phyloP scores from a whole-genome alignment of 2,888 invertebrate genomes.

The Lepidochitona cinerea region DNA sequence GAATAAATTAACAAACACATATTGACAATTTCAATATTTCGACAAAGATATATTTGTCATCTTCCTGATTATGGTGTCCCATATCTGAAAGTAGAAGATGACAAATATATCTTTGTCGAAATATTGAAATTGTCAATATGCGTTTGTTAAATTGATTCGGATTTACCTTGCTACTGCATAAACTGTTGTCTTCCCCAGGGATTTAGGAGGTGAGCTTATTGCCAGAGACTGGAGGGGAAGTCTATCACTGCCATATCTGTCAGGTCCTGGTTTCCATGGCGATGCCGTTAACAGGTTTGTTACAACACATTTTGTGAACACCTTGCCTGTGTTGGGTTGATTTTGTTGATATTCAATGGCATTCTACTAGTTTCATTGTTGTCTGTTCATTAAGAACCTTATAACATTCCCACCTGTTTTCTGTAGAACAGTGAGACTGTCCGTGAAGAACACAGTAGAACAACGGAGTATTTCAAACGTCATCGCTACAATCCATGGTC shows the following conservation, averaged over 20 bases:
- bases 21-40: no score
- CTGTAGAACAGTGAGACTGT: slow-evolving; percentile 46
- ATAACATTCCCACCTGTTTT: neutral
- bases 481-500: slow-evolving; percentile 64
- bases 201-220: slow-evolving; percentile 57
- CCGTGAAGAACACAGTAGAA: slow-evolving; percentile 47
- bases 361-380: neutral
- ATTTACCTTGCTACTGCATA: no score
- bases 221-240: slow-evolving; percentile 60
- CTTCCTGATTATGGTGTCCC: no score
- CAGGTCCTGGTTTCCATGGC: slow-evolving; percentile 56
- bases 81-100: no score
- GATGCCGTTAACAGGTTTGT: slow-evolving; percentile 34
- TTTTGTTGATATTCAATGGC: no score
- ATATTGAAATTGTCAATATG: no score
- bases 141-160: no score
- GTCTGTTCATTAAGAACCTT: neutral
- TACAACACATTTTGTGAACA: neutral
- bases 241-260: slow-evolving; percentile 57
- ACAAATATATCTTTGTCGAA: no score
- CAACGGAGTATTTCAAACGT: slow-evolving; percentile 61
- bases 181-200: no score
- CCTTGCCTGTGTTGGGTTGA: no score
- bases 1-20: no score
- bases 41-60: no score